phyloP scores from a whole-genome alignment of 2,888 invertebrate species.

The Brachyptera risi region DNA sequence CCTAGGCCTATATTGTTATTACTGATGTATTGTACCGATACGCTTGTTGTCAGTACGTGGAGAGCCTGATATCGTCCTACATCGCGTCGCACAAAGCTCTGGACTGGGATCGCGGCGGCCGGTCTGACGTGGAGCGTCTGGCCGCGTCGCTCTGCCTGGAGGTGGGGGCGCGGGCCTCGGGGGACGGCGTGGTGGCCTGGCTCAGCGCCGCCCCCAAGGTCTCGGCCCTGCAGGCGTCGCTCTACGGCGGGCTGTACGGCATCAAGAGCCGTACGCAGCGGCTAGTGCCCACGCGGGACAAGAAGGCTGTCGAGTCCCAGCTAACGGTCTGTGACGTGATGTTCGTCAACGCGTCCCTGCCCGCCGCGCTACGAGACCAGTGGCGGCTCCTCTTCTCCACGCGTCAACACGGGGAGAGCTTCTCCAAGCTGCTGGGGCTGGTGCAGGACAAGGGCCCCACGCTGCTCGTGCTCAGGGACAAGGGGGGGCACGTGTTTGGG shows the following conservation, averaged over 20 bases:
- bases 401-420: constrained; percentile 85
- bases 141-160: constrained; percentile 22
- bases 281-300: constrained; percentile 22
- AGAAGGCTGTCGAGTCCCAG: constrained; percentile 27
- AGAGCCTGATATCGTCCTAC: constrained; percentile 71
- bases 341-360: constrained; percentile 76
- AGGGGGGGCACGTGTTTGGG: constrained; percentile 80
- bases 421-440: constrained; percentile 74
- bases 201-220: constrained; percentile 19
- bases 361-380: constrained; percentile 66
- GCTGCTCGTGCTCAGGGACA: constrained; percentile 77
- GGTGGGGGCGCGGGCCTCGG: background rate
- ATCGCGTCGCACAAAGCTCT: constrained; percentile 41
- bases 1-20: too few species aligned
- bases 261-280: background rate
- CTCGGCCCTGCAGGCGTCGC: constrained; percentile 17
- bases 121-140: background rate
- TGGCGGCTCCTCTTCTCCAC: constrained; percentile 89
- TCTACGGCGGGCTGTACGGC: constrained; percentile 4
- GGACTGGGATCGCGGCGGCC: background rate
- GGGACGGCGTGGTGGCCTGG: constrained; percentile 18
- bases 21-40: constrained; percentile 29
- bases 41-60: constrained; percentile 61
- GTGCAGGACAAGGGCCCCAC: constrained; percentile 78
- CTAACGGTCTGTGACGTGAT: constrained; percentile 69